These are phyloP conservation scores for Datnioides undecimradiatus DNA, from an alignment of 2,113 vertebrate species.

Conservation along the genomic window DNA sequence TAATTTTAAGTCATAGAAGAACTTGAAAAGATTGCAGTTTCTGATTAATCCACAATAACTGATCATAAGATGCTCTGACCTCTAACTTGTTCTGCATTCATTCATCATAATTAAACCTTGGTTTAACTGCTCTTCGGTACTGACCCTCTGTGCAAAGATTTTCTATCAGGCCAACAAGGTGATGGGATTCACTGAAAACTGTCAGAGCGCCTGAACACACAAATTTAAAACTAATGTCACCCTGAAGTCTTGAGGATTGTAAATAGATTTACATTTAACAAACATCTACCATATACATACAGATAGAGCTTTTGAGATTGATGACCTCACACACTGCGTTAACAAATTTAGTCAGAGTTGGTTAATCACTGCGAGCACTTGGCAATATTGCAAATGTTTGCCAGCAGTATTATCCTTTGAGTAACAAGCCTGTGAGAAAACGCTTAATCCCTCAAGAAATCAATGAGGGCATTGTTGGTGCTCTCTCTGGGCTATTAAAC, in stretches of 20 bases:
- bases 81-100: neutral
- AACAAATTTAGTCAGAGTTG: neutral
- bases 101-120: neutral
- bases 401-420: slow-evolving; percentile 10
- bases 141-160: no score
- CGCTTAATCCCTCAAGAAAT: slow-evolving; percentile 36
- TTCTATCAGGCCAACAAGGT: no score
- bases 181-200: no score
- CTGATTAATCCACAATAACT: neutral
- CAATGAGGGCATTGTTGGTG: slow-evolving; percentile 42
- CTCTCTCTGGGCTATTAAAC: slow-evolving; percentile 9
- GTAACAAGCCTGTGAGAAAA: slow-evolving; percentile 9
- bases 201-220: neutral
- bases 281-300: neutral
- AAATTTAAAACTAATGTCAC: neutral
- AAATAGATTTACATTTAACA: no score
- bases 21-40: neutral
- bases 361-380: neutral
- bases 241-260: neutral
- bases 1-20: neutral
- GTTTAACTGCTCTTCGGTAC: neutral
- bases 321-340: no score
- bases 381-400: slow-evolving; percentile 6
- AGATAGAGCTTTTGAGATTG: neutral
- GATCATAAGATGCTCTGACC: neutral